Evolutionary conservation across 2,888 invertebrate species (phyloP).

Genomic region (Cantharis flavilabris): DNA sequence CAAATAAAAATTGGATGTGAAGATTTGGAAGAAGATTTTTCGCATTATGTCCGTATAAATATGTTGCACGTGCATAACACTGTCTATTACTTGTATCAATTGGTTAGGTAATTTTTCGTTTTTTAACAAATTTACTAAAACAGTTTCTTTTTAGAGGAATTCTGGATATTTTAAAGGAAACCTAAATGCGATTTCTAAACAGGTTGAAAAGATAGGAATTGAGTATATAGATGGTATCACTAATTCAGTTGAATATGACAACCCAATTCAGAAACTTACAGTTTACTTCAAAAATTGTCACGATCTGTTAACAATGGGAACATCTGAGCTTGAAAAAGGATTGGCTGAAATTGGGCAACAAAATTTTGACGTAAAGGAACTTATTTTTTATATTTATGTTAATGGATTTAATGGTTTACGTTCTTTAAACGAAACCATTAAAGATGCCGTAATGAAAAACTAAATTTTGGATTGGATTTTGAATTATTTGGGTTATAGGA

Average conservation of each 20-base stretch:
- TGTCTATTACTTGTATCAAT: not conserved
- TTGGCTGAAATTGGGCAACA: not conserved
- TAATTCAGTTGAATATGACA: not conserved
- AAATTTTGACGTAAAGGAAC: not conserved
- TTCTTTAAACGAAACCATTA: not conserved
- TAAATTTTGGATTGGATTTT: not conserved
- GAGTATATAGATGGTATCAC: not conserved
- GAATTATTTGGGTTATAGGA: not conserved
- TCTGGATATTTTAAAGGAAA: not conserved
- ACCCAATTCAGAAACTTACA: not conserved
- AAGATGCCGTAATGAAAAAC: not conserved
- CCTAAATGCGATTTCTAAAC: not conserved
- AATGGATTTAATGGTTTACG: not conserved
- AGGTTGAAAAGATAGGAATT: accelerated
- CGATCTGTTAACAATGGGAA: not conserved
- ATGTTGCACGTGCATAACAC: accelerated
- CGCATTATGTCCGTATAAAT: not conserved
- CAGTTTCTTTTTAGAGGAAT: not conserved
- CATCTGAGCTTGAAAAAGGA: not conserved
- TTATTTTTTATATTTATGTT: not conserved
- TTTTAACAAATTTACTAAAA: not conserved
- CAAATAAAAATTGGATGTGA: not conserved
- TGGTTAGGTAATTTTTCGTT: not conserved
- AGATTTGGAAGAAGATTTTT: not conserved
- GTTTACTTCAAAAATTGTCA: not conserved